Evolutionary conservation across 2,797 vertebrate genomes (phyloP), one percentile per base, ranked within the genome.

Genomic region (Paguma larvata): DNA sequence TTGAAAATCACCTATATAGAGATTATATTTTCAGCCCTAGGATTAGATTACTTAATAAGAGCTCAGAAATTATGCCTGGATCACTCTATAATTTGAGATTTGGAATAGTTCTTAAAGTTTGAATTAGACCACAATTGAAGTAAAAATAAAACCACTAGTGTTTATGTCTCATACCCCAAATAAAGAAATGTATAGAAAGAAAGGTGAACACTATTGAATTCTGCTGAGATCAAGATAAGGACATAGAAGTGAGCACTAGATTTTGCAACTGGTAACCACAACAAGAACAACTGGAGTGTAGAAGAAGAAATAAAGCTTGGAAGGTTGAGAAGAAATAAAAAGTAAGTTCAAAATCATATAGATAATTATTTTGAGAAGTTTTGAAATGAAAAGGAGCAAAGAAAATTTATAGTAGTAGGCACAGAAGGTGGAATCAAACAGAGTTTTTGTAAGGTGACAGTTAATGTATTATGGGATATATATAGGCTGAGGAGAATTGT

Each of bases 311-410:
- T 30, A 89, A 82, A 88, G 0, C 15, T 62, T 78, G 10, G 25
- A 62, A 59, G 5, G 1, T 38, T 65, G 30, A 92, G 18, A 79
- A 53, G 19, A 88, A 95, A 86, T 86, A 10, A 56, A 95, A 68
- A 27, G 10, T 78, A 51, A 68, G 14, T 53, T 91, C 15, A 5
- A 21, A 41, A n/a, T 89, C 38, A 51, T 48, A 21, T 14, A 82
- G 2, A 83, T 15, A 83, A 73, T 80, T 88, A 48, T 48, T 95
- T 93, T 86, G 23, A 91, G 48, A 89, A 83, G 3, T 92, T 86
- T 79, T 46, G 19, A 86, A 82, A 88, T 46, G 11, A 41, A 68
- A 96, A 59, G 2, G 25, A 93, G 21, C 18, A 70, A 18, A 90
- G 8, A 85, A 85, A 46, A 85, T 5, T 13, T 27, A 46, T 15